These are phyloP conservation scores for Anastatus disparis DNA, from an alignment of 1,140 invertebrate species.

Conservation along the genomic window DNA sequence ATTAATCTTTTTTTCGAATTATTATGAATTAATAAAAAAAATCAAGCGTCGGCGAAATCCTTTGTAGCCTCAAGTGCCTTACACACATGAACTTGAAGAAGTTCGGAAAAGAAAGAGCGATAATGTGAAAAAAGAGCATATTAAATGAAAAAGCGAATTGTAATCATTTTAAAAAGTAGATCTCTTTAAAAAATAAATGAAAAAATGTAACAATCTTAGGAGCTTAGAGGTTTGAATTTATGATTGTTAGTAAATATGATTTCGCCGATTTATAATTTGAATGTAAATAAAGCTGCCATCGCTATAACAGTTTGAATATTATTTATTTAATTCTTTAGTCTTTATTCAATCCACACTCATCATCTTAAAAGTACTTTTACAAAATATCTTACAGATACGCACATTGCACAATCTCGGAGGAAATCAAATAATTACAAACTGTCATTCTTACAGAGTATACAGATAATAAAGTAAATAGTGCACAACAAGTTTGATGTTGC, in stretches of 20 bases:
- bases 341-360: slow-evolving; percentile 27
- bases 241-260: slow-evolving; percentile 16
- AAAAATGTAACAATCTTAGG: slow-evolving; percentile 19
- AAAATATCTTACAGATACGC: slow-evolving; percentile 48
- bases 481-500: background rate
- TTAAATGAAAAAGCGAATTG: slow-evolving; percentile 1
- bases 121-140: background rate
- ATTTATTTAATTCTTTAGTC: slow-evolving; percentile 29
- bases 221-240: slow-evolving; percentile 22
- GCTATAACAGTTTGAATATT: slow-evolving; percentile 49
- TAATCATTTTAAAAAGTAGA: slow-evolving; percentile 16
- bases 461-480: background rate
- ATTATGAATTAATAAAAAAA: slow-evolving; percentile 21
- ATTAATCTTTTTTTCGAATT: slow-evolving; percentile 11
- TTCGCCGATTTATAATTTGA: slow-evolving; percentile 25
- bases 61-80: slow-evolving; percentile 39
- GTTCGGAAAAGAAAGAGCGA: background rate
- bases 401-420: slow-evolving; percentile 31
- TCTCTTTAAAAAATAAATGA: slow-evolving; percentile 22
- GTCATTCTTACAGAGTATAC: slow-evolving; percentile 5
- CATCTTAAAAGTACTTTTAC: slow-evolving; percentile 46
- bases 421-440: slow-evolving; percentile 12
- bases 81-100: slow-evolving; percentile 16
- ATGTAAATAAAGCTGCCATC: slow-evolving; percentile 61
- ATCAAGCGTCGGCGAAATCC: slow-evolving; percentile 17